Percentiles rank a stretch among this genome's conserved stretches.
Conservation (phyloP, 2,888 invertebrate species). For the Flexamia atlantica region DNA sequence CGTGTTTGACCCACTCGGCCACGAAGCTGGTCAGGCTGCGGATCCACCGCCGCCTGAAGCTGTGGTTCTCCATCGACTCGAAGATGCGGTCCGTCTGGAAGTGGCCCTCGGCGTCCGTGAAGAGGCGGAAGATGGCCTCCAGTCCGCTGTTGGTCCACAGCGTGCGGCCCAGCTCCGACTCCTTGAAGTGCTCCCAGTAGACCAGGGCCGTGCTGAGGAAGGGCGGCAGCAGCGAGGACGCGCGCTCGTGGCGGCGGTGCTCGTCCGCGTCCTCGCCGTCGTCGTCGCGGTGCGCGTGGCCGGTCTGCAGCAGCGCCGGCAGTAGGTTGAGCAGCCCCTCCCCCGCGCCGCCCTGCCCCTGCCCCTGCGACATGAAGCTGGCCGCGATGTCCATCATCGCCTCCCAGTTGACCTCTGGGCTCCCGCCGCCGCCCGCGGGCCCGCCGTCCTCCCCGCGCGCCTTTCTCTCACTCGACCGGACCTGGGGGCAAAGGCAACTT, state of each 20-base stretch:
- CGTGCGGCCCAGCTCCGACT: constrained; percentile 86
- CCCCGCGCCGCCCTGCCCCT: constrained; percentile 71
- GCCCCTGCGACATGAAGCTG: constrained; percentile 64
- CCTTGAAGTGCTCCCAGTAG: constrained; percentile 85
- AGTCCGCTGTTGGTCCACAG: constrained; percentile 86
- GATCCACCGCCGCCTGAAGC: constrained; percentile 89
- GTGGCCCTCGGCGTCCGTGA: constrained; percentile 73
- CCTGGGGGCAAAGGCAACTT: background rate
- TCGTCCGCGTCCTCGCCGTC: constrained; percentile 80
- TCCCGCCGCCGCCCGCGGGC: constrained; percentile 58
- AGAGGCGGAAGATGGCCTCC: constrained; percentile 82
- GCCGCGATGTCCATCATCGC: constrained; percentile 67
- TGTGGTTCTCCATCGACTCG: constrained; percentile 88
- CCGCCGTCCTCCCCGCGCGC: constrained; percentile 27
- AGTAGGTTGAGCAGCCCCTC: constrained; percentile 77
- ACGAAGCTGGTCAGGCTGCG: constrained; percentile 85
- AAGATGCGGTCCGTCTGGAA: constrained; percentile 84
- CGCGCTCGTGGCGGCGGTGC: constrained; percentile 79
- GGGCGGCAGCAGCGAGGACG: constrained; percentile 82
- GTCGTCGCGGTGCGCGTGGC: constrained; percentile 71
- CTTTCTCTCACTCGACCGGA: constrained; percentile 62
- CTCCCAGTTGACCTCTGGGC: constrained; percentile 64
- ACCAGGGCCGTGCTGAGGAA: constrained; percentile 82
- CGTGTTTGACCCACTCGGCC: constrained; percentile 84
- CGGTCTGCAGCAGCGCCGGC: constrained; percentile 83